A percentile compares a stretch with the other conserved stretches of the same genome.
These are phyloP conservation scores for Tyrannus savana DNA, from an alignment of 2,113 vertebrate species.

Conservation along the genomic window DNA sequence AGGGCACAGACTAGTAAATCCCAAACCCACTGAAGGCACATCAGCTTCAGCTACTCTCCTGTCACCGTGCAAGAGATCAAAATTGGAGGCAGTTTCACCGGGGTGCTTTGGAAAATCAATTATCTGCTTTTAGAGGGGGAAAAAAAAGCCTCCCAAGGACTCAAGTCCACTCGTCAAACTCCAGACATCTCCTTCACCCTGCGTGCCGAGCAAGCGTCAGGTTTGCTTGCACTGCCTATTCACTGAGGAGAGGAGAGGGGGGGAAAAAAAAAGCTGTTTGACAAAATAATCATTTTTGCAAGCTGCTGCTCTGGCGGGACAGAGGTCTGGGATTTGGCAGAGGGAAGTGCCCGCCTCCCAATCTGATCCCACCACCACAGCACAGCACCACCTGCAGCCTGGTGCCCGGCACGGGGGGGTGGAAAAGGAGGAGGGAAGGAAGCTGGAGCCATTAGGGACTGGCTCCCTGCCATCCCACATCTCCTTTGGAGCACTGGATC, in stretches of 20 bases:
- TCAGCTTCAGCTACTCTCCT: background rate
- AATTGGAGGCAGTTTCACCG: background rate
- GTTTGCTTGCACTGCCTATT: background rate
- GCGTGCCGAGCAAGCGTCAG: background rate
- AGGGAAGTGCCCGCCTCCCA: conserved; percentile 33
- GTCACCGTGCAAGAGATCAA: background rate
- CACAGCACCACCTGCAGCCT: conserved; percentile 77
- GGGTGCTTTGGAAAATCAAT: background rate
- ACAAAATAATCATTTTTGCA: conserved; percentile 72
- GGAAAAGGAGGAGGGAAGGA: conserved; percentile 56
- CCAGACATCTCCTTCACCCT: background rate
- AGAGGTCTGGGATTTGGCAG: conserved; percentile 71
- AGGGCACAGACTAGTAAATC: background rate
- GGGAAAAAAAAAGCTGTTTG: conserved; percentile 42
- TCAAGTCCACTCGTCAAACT: background rate
- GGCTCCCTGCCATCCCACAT: conserved; percentile 80
- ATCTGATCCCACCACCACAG: conserved; percentile 62
- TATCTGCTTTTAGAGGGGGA: background rate
- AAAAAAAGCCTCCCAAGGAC: background rate
- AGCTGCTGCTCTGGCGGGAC: conserved; percentile 64
- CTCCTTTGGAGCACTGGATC: conserved; percentile 75
- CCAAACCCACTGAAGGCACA: background rate
- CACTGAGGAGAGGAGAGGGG: background rate
- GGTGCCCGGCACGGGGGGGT: conserved; percentile 8
- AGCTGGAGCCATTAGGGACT: conserved; percentile 75